Evolutionary conservation across 2,888 invertebrate species (phyloP).

Genomic region (Mesorhabditis belari): DNA sequence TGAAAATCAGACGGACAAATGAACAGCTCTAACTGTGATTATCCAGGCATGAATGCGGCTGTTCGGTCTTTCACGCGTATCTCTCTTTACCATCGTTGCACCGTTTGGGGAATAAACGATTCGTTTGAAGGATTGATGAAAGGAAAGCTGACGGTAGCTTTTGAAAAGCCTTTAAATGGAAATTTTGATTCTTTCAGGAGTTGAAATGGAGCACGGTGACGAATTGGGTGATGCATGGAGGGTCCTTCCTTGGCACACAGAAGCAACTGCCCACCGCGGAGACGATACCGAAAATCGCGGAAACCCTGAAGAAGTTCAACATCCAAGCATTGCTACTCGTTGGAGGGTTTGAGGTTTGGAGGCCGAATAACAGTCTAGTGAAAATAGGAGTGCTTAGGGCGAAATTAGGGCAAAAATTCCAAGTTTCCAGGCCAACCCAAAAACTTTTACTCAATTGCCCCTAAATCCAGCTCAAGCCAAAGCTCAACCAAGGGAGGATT

Average conservation of each 20-base stretch:
- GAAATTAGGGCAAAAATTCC: no score
- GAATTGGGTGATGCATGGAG: constrained; percentile 93
- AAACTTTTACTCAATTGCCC: no score
- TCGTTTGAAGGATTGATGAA: constrained; percentile 87
- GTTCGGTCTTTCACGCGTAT: constrained; percentile 93
- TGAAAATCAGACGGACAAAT: no score
- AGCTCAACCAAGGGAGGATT: no score
- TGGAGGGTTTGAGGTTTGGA: constrained; percentile 94
- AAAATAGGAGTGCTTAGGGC: neutral
- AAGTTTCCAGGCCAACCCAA: no score
- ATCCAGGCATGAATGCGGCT: constrained; percentile 86
- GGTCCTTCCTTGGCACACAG: constrained; percentile 91
- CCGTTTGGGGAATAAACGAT: constrained; percentile 85
- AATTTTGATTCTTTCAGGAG: constrained; percentile 53
- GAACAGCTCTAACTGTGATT: neutral
- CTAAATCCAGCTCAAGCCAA: no score
- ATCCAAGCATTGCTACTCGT: constrained; percentile 64
- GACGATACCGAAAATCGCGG: constrained; percentile 70
- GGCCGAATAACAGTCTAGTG: no score
- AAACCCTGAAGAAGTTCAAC: constrained; percentile 75
- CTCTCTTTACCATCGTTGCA: constrained; percentile 87
- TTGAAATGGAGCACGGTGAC: constrained; percentile 81
- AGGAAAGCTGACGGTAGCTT: constrained; percentile 63
- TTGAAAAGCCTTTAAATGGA: constrained; percentile 1
- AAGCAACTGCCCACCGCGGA: constrained; percentile 56